phyloP scores from a whole-genome alignment of 2,888 invertebrate genomes.

The Dicycla oo region DNA sequence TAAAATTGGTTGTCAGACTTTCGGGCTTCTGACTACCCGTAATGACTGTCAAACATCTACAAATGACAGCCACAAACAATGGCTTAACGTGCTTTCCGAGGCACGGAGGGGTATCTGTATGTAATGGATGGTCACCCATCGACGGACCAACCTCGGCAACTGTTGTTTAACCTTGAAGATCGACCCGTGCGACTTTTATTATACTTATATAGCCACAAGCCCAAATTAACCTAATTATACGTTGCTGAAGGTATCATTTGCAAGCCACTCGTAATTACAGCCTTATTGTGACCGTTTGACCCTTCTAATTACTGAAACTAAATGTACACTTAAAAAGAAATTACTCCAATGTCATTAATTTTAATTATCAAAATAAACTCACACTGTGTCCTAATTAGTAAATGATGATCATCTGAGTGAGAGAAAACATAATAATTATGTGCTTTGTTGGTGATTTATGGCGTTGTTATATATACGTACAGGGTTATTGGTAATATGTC shows the following conservation, averaged over 20 bases:
- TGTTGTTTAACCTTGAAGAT: background rate
- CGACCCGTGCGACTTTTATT: background rate
- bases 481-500: too few species aligned
- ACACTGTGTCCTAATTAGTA: slow-evolving; percentile 15
- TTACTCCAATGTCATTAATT: slow-evolving; percentile 42
- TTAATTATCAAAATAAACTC: slow-evolving; percentile 47
- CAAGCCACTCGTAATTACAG: slow-evolving; percentile 10
- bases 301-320: slow-evolving; percentile 20
- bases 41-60: too few species aligned
- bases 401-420: slow-evolving; percentile 38
- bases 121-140: too few species aligned
- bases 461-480: background rate
- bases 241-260: slow-evolving; percentile 15
- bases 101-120: too few species aligned
- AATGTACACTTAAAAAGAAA: too few species aligned
- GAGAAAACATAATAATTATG: slow-evolving; percentile 22
- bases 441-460: slow-evolving; percentile 36
- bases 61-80: too few species aligned
- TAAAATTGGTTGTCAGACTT: too few species aligned
- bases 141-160: background rate
- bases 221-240: slow-evolving; percentile 15
- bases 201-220: background rate
- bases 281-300: slow-evolving; percentile 16
- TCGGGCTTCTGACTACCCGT: too few species aligned
- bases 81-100: too few species aligned